Evolutionary conservation across 2,888 invertebrate genomes (phyloP), one percentile per base, ranked within the genome.

Genomic region (Cataglyphis altisquamis): DNA sequence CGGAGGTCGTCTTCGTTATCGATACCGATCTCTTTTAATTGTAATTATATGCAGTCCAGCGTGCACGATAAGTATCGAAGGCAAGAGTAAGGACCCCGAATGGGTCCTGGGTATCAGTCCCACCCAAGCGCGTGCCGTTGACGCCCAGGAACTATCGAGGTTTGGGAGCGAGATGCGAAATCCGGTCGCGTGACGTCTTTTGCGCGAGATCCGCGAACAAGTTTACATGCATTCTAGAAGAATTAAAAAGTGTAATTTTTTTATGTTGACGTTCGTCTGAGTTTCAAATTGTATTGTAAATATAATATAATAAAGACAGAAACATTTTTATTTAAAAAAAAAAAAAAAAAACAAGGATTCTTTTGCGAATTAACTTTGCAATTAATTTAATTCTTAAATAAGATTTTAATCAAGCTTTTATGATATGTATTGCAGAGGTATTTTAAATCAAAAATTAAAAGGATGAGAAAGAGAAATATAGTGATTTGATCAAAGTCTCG

Each of bases 41-140:
- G 93, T 94, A 94, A 94, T 94, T 94, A 94, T 94, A 94, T 94
- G 93, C 94, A 92, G 92, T 92, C 91, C 92, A 87, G 91, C 87
- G 89, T 86, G 86, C 72, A 87, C 72, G 90, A 90, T 90, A 90
- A 90, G 87, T 78, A 90, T 90, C 85, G 85, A 85, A 62, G 80
- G 77, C 39, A 85, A 72, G 74, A 89, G 80, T 84, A 73, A 63
- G 84, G 84, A 78, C 68, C 75, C 78, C 82, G 21, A 77, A 86
- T 86, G 85, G 87, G 87, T 90, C 88, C 86, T 66, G 81, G 66
- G 41, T 63, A 63, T 60, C 75, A 87, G 93, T 92, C 91, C 94
- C 93, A 94, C 94, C 94, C 94, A 92, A 94, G 91, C 94, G 94
- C 94, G 94, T 94, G 94, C 94, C 94, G 92, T 93, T 93, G 90